These are phyloP conservation scores for Dendropsophus ebraccatus DNA, from an alignment of 2,113 vertebrate genomes.

Conservation along the genomic window DNA sequence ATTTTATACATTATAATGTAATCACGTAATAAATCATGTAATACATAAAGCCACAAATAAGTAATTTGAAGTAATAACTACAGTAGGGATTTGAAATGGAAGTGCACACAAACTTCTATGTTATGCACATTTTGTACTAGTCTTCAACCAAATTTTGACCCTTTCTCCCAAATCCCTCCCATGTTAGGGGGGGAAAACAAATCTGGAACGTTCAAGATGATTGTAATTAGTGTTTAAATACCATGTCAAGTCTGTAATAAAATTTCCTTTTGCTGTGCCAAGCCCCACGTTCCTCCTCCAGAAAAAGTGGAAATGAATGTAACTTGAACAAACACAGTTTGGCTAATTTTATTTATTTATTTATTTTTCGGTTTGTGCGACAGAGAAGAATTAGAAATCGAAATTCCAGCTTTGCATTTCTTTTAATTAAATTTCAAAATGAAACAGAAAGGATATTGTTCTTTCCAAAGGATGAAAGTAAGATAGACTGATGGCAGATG, in stretches of 20 bases:
- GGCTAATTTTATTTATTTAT: conserved; percentile 68
- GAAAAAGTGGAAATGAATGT: conserved; percentile 71
- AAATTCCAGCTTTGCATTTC: conserved; percentile 52
- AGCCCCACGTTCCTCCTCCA: conserved; percentile 59
- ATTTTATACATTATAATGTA: no score
- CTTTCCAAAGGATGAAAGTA: conserved; percentile 44
- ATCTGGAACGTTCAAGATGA: conserved; percentile 57
- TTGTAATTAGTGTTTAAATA: conserved; percentile 72
- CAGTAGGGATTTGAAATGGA: neutral
- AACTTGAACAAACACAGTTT: conserved; percentile 72
- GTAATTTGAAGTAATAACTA: neutral
- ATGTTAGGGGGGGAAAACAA: conserved; percentile 50
- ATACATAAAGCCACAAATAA: neutral
- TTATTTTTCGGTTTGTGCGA: conserved; percentile 65
- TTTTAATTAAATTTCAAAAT: conserved; percentile 63
- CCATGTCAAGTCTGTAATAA: conserved; percentile 66
- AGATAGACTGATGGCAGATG: conserved; percentile 24
- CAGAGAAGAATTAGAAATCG: conserved; percentile 57
- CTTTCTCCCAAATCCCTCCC: neutral
- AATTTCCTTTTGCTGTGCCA: conserved; percentile 68
- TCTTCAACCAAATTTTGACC: neutral
- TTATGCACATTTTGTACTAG: neutral
- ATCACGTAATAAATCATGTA: no score
- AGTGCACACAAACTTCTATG: neutral
- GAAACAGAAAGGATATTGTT: conserved; percentile 61